Evolutionary conservation across 2,888 invertebrate species (phyloP).

Genomic region (Tachina grossa): DNA sequence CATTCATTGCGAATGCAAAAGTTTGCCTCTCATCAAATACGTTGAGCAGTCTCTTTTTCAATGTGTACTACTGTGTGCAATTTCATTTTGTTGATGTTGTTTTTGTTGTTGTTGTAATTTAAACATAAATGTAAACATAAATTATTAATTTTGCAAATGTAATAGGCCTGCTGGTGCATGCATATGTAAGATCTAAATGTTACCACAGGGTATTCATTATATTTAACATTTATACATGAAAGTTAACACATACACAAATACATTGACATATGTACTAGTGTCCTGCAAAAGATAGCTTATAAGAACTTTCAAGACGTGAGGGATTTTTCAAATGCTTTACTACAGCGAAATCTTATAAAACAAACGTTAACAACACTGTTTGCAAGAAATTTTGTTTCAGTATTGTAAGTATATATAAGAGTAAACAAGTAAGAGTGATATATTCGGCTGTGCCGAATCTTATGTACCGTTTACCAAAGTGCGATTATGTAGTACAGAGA

Average conservation of each 20-base stretch:
- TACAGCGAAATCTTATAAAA: no score
- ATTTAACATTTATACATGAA: conserved; percentile 45
- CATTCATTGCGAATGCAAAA: background rate
- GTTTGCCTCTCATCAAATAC: background rate
- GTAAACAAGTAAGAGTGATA: no score
- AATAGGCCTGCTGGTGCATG: conserved; percentile 62
- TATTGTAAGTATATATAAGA: no score
- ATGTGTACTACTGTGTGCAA: conserved; percentile 13
- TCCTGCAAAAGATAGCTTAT: no score
- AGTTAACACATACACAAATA: background rate
- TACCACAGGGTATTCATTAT: conserved; percentile 68
- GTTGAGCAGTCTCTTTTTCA: background rate
- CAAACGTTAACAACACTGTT: no score
- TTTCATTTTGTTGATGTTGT: background rate
- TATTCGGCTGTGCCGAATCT: no score
- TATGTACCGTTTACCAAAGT: no score
- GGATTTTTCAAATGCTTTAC: no score
- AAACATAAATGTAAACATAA: conserved; percentile 69
- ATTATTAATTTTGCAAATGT: conserved; percentile 70
- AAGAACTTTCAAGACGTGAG: no score
- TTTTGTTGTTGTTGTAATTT: conserved; percentile 24
- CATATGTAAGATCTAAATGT: conserved; percentile 61
- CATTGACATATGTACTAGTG: no score
- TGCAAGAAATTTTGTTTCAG: no score
- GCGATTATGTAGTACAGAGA: no score